Base-by-base conservation (phyloP, 1,140 invertebrate genomes). In the Melanaphis sacchari region DNA sequence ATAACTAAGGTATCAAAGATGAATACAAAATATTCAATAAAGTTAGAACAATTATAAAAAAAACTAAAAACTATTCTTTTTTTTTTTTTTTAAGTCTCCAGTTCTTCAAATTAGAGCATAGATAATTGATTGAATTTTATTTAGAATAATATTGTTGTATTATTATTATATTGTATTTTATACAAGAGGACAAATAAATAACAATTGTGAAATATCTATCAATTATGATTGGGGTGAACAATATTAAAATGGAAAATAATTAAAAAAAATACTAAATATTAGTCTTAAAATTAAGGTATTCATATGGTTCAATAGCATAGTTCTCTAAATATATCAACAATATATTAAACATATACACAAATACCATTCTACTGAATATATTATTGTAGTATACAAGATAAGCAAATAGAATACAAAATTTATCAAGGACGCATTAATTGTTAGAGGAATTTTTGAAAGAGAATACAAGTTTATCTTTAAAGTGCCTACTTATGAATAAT, bases 371-470 rank as follows among this genome's bases (percentile, higher is more conserved):
- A 85, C 22, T 43, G 11, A n/a, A 15, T 26, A 85, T 24, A 88
- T 90, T 40, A 66, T 36, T 90, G 88, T 40, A 90, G n/a, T 90
- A 66, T 15, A 90, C 24, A 66, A 90, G 54, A 66, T 90, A 90
- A 90, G 88, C 31, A 59, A 90, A 59, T 8, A 90, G 38, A 66
- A 90, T 90, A 90, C 22, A 90, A 38, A n/a, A 59, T 90, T 90
- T 31, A 41, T 90, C 89, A 66, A 54, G 46, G 24, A 66, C 38
- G 43, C 54, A 41, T 59, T 31, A 66, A 90, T 90, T 90, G 18
- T 41, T 41, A 90, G 41, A 40, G 38, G 52, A 40, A 59, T 90
- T 90, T 49, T 59, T 31, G 24, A 90, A 36, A 6, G 4, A 66
- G 6, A 88, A 46, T 46, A 46, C 15, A 26, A n/a, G 15, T 90